These are phyloP conservation scores for Aleadryas rufinucha DNA, from an alignment of 2,113 vertebrate genomes.

Conservation along the genomic window DNA sequence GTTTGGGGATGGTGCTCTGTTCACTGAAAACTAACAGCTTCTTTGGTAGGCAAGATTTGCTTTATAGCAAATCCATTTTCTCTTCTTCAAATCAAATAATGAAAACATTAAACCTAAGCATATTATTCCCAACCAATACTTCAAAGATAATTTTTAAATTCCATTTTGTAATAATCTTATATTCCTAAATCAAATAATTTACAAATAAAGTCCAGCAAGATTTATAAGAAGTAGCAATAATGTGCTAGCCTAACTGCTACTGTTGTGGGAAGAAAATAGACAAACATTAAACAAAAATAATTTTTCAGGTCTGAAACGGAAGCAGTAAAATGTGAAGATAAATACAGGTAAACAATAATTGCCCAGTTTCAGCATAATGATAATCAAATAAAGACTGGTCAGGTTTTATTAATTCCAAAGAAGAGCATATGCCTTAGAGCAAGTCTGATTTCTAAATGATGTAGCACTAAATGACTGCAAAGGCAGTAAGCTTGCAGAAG, in stretches of 20 bases:
- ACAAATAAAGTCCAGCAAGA: not conserved
- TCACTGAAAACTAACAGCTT: not conserved
- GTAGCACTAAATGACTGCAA: not conserved
- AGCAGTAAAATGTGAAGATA: not conserved
- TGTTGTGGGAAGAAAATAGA: not conserved
- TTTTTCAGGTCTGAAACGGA: not conserved
- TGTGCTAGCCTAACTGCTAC: not conserved
- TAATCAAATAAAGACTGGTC: not conserved
- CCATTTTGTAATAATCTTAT: not conserved
- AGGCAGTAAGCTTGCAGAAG: not conserved
- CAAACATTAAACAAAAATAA: not conserved
- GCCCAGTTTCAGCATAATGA: not conserved
- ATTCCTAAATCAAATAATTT: not conserved
- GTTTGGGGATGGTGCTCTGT: not conserved
- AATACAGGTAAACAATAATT: not conserved
- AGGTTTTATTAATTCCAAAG: not conserved
- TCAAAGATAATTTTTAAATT: not conserved
- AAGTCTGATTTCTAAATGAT: not conserved
- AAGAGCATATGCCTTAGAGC: not conserved
- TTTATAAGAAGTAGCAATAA: not conserved
- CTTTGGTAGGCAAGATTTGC: not conserved
- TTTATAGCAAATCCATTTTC: not conserved
- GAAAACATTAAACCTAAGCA: not conserved
- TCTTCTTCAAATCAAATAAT: not conserved
- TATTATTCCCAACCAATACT: not conserved